Conservation (phyloP, 23 tunicate genomes). For the Trididemnum nubilum region DNA sequence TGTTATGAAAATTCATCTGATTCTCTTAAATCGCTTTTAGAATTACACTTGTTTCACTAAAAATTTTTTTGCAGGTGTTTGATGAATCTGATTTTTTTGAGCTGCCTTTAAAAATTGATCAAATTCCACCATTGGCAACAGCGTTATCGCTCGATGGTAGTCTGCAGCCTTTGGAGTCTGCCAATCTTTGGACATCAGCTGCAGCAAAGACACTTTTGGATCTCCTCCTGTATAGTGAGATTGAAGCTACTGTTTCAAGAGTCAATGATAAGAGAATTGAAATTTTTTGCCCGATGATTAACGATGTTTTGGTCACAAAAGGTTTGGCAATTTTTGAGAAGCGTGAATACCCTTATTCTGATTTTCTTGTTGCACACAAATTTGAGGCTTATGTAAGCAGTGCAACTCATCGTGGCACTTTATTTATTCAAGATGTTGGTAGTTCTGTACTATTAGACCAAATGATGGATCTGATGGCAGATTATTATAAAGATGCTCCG, state of each 20-base stretch:
- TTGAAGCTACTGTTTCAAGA: slow-evolving; percentile 26
- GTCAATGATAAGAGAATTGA: background rate
- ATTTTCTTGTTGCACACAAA: slow-evolving; percentile 3
- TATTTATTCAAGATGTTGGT: slow-evolving; percentile 31
- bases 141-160: slow-evolving; percentile 16
- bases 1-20: too few species aligned
- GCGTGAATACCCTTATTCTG: slow-evolving; percentile 11
- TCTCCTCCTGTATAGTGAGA: slow-evolving; percentile 37
- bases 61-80: slow-evolving; percentile 12
- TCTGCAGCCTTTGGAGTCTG: slow-evolving; percentile 30
- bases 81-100: slow-evolving; percentile 13
- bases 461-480: slow-evolving; percentile 24
- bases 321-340: slow-evolving; percentile 20
- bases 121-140: slow-evolving; percentile 32
- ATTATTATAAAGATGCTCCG: background rate
- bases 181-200: slow-evolving; percentile 66
- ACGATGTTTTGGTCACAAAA: slow-evolving; percentile 14
- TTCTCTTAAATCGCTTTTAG: too few species aligned
- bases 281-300: slow-evolving; percentile 11
- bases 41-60: too few species aligned
- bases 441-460: slow-evolving; percentile 19
- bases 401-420: slow-evolving; percentile 15
- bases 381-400: slow-evolving; percentile 22
- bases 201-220: slow-evolving; percentile 19
- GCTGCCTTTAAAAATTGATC: slow-evolving; percentile 14